Base-by-base conservation (phyloP, 2,113 vertebrate species). In the Gallinago jamesoni region DNA sequence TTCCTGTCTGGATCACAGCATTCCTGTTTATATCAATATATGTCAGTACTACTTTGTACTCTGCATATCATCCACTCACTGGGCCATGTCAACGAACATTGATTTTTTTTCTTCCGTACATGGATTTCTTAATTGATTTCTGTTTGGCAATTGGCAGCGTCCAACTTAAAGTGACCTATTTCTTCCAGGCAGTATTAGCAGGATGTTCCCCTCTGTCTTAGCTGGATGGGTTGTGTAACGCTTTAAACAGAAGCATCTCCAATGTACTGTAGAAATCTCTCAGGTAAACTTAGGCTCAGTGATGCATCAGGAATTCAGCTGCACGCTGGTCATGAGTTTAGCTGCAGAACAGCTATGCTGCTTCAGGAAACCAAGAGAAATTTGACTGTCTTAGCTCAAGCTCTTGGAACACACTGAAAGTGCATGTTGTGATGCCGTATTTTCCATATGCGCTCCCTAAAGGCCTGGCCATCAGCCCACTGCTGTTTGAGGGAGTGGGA, bases 51-150 rank as follows among this genome's bases (percentile, higher is more conserved):
- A 2, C 27, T 93, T 21, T 66, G 14, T 27, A 13, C 45, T 43
- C 79, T 67, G 59, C 3, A 0, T 20, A 22, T 72, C 62, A 72
- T 30, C 87, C 73, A 30, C 72, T 90, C n/a, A 3, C 80, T 81
- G 73, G 63, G 35, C 84, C 39, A 1, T 31, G 84, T 22, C 90
- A 16, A 9, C n/a, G 31, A 63, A 6, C 59, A 77, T n/a, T 5
- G 70, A 56, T 70, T 43, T 41, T 35, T 31, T 31, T 69, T 53
- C 48, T 53, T 10, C 8, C 1, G 0, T 31, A 74, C 31, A 35
- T 80, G 67, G 67, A 77, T 88, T 81, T 74, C 41, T 55, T 67
- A 31, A 84, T 86, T 35, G 90, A 94, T 96, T 88, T 41, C 72
- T 80, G 31, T 30, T 41, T 90, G 89, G 59, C 91, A 73, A 16